Base-by-base conservation (phyloP, 2,113 vertebrate genomes). In the Nothobranchius furzeri region DNA sequence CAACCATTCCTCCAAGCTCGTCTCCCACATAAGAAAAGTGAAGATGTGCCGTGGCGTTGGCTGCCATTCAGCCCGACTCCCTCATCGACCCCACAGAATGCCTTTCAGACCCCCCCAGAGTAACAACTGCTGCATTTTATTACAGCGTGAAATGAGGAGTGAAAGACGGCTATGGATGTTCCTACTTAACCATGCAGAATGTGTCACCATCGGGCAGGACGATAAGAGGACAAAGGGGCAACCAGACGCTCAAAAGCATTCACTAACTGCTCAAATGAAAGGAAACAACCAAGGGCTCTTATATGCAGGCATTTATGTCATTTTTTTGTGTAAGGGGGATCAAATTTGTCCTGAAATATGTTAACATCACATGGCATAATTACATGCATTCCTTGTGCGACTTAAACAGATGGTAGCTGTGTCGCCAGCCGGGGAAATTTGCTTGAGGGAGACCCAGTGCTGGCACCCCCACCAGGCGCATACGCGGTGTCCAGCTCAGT, bases 101-200 rank as follows among this genome's bases (percentile, higher is more conserved):
- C 92, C 90, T 94, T 95, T 93, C 92, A 94, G 92, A 88, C 67
- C 88, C 89, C 88, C 92, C 85, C 84, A 82, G 90, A 77, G 91
- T 89, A 93, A 90, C 91, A 88, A 92, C 92, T 87, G 87, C 91
- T 90, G 94, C 88, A 85, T 93, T 93, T 93, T 94, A 93, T 93
- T 93, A 91, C 70, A 82, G 90, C 92, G 91, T 96, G 94, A 95
- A 95, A 96, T 94, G 81, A 78, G 87, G 88, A 91, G 78, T 93
- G 94, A 95, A 96, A 94, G 91, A 92, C 79, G 70, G 75, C 90
- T 57, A 76, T 79, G 92, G 92, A 90, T 85, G 88, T 78, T 75
- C 76, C 93, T 92, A 80, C 89, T 93, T 91, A 93, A 83, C 92
- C 89, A 93, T 94, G 86, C 88, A 80, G 90, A 88, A 90, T 91